These are phyloP conservation scores for Andinoacara biseriatus DNA, from an alignment of 2,113 vertebrate species.

Conservation along the genomic window DNA sequence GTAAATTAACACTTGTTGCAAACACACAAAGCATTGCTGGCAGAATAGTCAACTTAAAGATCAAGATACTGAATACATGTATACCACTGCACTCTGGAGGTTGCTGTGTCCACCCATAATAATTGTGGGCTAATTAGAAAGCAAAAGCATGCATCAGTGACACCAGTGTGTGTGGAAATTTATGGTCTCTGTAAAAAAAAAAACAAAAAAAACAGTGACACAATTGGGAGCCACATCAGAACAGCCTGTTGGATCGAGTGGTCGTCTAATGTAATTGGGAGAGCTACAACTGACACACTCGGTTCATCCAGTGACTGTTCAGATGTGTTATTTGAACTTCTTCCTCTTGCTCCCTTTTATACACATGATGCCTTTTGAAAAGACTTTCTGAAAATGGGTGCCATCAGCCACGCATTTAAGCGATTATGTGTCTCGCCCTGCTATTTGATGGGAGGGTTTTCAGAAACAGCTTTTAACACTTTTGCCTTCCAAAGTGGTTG, in stretches of 20 bases:
- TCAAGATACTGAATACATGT: neutral
- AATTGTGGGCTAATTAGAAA: slow-evolving; percentile 7
- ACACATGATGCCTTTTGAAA: neutral
- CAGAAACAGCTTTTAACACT: neutral
- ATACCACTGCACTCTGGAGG: neutral
- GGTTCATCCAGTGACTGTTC: neutral
- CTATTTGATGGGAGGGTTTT: neutral
- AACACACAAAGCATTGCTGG: neutral
- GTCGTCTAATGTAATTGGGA: neutral
- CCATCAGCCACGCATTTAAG: neutral
- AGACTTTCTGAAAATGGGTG: neutral
- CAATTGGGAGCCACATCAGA: neutral
- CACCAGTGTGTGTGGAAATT: neutral
- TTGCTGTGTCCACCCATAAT: too few relatives aligned
- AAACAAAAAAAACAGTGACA: neutral
- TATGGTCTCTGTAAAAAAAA: neutral
- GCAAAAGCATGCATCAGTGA: neutral
- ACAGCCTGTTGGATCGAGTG: neutral
- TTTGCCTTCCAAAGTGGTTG: neutral
- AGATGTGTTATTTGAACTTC: neutral
- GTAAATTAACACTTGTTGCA: neutral
- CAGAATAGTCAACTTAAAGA: neutral
- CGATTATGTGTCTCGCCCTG: slow-evolving; percentile 1
- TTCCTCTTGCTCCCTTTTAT: neutral
- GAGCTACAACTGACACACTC: neutral